These are phyloP conservation scores for Crenuchus spilurus DNA, from an alignment of 2,797 vertebrate species.

Conservation along the genomic window DNA sequence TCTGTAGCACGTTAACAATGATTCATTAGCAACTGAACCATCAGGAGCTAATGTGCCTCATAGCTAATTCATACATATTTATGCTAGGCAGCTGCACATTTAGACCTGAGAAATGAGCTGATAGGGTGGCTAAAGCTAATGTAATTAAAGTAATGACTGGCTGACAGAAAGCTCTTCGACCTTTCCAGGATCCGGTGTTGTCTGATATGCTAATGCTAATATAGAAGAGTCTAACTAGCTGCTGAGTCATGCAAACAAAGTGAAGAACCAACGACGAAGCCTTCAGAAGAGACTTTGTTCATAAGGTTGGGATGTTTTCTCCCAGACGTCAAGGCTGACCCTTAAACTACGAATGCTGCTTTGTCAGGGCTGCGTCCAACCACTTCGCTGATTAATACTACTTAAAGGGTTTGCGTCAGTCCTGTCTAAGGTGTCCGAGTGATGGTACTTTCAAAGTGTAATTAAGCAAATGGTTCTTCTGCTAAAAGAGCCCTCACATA, in stretches of 20 bases:
- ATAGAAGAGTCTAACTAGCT: background rate
- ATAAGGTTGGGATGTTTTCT: background rate
- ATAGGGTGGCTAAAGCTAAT: conserved; percentile 40
- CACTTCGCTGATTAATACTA: conserved; percentile 42
- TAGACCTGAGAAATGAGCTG: conserved; percentile 37
- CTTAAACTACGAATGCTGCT: background rate
- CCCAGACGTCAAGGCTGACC: background rate
- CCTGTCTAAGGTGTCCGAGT: conserved; percentile 22
- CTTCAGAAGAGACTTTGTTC: background rate
- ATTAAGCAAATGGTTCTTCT: conserved; percentile 50
- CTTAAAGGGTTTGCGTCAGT: conserved; percentile 17
- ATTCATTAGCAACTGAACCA: conserved; percentile 40
- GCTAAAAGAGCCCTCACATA: conserved; percentile 22
- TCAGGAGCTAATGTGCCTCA: conserved; percentile 47
- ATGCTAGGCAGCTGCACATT: conserved; percentile 45
- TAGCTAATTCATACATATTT: conserved; percentile 53
- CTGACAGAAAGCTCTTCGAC: conserved; percentile 41
- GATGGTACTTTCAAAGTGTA: conserved; percentile 31
- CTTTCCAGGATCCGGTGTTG: conserved; percentile 10
- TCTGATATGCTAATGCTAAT: conserved; percentile 12
- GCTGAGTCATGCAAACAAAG: background rate
- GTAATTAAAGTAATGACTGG: conserved; percentile 39
- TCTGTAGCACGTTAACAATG: conserved; percentile 25
- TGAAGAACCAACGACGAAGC: background rate
- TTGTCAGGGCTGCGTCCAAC: conserved; percentile 22